These are phyloP conservation scores for Drosophila burlai DNA, from an alignment of 1,140 invertebrate genomes.

Conservation along the genomic window DNA sequence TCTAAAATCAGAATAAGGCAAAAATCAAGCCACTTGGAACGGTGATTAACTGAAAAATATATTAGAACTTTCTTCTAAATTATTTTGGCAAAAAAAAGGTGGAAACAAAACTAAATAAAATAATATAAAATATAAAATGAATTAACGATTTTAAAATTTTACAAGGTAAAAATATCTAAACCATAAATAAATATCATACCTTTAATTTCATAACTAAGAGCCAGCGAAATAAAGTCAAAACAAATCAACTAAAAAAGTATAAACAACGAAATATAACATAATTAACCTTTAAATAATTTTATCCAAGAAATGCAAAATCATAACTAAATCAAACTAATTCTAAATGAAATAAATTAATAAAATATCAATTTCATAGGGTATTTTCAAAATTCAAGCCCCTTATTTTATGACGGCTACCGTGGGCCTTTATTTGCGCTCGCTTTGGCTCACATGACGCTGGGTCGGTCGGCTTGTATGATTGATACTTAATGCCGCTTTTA, in stretches of 20 bases:
- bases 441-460: constrained; percentile 48
- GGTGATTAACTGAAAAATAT: neutral
- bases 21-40: too few relatives aligned
- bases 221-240: too few relatives aligned
- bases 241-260: too few relatives aligned
- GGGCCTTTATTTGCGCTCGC: constrained; percentile 60
- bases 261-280: neutral
- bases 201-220: too few relatives aligned
- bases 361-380: neutral
- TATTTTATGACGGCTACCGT: constrained; percentile 7
- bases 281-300: neutral
- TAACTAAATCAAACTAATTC: neutral
- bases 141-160: too few relatives aligned
- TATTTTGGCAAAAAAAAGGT: neutral
- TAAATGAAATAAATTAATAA: neutral
- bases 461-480: constrained; percentile 68
- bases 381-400: rapidly evolving
- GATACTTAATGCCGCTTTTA: constrained; percentile 81
- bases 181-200: too few relatives aligned
- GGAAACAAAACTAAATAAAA: neutral
- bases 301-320: too few relatives aligned
- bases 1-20: neutral
- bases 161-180: too few relatives aligned
- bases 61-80: neutral
- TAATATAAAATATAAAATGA: neutral